Conservation (phyloP, 2,113 vertebrate species). For the Anarhynchus alexandrinus region DNA sequence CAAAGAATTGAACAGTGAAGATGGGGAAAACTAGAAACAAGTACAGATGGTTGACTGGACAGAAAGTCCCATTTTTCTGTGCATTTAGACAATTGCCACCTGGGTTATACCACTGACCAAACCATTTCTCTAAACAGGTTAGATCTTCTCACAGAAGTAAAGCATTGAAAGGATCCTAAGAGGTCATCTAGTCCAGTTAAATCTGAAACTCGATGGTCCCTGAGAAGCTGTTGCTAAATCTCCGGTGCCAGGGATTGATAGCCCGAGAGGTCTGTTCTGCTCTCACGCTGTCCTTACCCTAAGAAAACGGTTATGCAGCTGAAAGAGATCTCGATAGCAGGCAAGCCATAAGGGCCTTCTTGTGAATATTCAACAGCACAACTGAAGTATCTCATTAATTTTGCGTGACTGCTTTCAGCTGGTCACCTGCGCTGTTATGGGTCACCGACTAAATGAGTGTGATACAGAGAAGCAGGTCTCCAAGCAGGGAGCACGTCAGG, state of each 20-base stretch:
- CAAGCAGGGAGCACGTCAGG: background rate
- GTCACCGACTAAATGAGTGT: background rate
- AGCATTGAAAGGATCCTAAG: background rate
- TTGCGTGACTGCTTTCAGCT: background rate
- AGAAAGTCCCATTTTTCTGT: background rate
- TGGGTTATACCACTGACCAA: background rate
- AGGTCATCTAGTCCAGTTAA: background rate
- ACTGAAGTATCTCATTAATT: background rate
- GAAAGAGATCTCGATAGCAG: background rate
- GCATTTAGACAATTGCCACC: background rate
- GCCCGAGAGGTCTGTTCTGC: background rate
- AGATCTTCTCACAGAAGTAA: background rate
- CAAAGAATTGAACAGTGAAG: background rate
- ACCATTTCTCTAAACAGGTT: background rate
- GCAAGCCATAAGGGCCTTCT: background rate
- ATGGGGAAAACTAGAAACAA: background rate
- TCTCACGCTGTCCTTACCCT: rapidly evolving
- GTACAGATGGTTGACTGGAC: background rate
- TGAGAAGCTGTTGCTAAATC: background rate
- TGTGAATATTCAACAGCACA: background rate
- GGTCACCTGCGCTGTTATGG: background rate
- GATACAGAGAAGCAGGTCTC: background rate
- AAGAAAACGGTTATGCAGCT: background rate
- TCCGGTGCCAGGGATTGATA: background rate
- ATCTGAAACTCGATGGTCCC: background rate